Percentiles rank a stretch among this genome's conserved stretches.
phyloP scores from a whole-genome alignment of 2,113 vertebrate genomes.

The Entelurus aequoreus region DNA sequence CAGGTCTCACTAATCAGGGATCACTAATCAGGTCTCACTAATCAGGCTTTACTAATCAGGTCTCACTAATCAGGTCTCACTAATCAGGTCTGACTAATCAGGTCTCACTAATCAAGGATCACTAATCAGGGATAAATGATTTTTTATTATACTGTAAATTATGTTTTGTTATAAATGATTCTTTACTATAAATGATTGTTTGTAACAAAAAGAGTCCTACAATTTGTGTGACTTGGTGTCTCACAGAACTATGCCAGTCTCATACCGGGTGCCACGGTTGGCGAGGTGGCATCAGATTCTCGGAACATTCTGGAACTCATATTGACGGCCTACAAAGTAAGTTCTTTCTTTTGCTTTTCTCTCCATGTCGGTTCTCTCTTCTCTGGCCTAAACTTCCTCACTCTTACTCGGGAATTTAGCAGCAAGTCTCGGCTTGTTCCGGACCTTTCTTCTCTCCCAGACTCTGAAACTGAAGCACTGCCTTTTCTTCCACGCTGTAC shows the following conservation, averaged over 20 bases:
- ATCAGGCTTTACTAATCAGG: no score
- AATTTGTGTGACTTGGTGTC: slow-evolving; percentile 20
- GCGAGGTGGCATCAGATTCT: slow-evolving; percentile 81
- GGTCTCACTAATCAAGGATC: no score
- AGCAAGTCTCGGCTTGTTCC: slow-evolving; percentile 54
- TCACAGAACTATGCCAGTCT: slow-evolving; percentile 89
- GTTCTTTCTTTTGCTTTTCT: slow-evolving; percentile 9
- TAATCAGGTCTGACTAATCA: no score
- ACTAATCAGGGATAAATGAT: no score
- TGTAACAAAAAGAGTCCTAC: no score
- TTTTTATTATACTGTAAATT: no score
- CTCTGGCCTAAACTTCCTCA: slow-evolving; percentile 13
- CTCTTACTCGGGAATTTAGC: slow-evolving; percentile 7
- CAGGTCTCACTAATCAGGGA: no score
- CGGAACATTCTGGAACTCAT: slow-evolving; percentile 91
- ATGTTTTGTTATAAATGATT: no score
- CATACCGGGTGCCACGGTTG: slow-evolving; percentile 95
- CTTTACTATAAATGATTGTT: no score
- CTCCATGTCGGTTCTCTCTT: slow-evolving; percentile 19
- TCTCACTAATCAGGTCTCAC: no score
- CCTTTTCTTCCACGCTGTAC: slow-evolving; percentile 3
- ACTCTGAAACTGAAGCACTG: slow-evolving; percentile 31
- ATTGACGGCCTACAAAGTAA: slow-evolving; percentile 86
- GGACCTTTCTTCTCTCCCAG: slow-evolving; percentile 37
- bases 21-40: no score